Evolutionary conservation across 2,888 invertebrate genomes (phyloP).

Genomic region (Lasius platythorax): DNA sequence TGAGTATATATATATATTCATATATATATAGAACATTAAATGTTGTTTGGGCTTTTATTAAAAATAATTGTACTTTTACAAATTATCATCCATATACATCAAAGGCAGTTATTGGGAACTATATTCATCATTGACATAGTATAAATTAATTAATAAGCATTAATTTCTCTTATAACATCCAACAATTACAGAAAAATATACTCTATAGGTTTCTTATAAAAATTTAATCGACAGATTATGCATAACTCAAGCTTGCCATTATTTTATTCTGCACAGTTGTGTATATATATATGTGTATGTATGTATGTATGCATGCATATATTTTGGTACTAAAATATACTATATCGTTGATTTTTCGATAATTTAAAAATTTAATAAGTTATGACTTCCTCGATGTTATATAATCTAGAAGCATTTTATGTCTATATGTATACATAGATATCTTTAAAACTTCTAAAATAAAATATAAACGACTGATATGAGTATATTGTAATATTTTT

Average conservation of each 20-base stretch:
- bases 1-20: background rate
- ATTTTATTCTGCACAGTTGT: background rate
- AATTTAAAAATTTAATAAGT: constrained; percentile 16
- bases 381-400: background rate
- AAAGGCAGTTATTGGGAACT: constrained; percentile 19
- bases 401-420: background rate
- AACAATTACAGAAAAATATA: constrained; percentile 19
- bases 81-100: background rate
- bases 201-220: background rate
- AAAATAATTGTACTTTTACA: constrained; percentile 19
- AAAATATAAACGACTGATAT: background rate
- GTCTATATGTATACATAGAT: background rate
- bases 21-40: constrained; percentile 14
- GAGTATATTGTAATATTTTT: background rate
- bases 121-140: constrained; percentile 8
- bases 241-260: background rate
- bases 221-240: constrained; percentile 23
- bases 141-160: constrained; percentile 18
- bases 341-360: background rate
- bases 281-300: background rate
- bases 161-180: constrained; percentile 7
- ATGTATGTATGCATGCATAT: background rate
- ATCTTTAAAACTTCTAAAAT: background rate
- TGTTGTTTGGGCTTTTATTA: background rate
- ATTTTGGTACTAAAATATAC: background rate